Percentiles rank a stretch among this genome's conserved stretches.
phyloP scores from a whole-genome alignment of 2,797 vertebrate species.

The Mycteria americana region DNA sequence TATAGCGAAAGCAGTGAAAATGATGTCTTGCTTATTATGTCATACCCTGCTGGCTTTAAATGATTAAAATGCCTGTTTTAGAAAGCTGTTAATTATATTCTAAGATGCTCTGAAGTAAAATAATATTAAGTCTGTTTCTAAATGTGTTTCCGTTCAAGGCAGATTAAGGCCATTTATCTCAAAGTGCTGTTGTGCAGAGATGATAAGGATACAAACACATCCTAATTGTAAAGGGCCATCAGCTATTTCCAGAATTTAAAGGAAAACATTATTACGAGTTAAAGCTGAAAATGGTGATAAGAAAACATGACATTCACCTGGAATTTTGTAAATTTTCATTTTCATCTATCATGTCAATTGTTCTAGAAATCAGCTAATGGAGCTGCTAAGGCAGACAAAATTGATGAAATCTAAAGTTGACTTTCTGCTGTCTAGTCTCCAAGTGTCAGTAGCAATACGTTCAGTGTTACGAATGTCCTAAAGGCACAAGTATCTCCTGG shows the following conservation, averaged over 20 bases:
- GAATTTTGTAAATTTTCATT: background rate
- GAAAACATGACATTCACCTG: background rate
- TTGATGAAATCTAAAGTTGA: background rate
- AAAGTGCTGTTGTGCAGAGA: background rate
- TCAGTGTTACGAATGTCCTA: conserved; percentile 37
- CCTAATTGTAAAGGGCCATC: background rate
- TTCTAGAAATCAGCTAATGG: conserved; percentile 36
- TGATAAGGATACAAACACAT: background rate
- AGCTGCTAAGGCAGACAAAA: conserved; percentile 44
- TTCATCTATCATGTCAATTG: background rate
- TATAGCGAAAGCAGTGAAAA: background rate
- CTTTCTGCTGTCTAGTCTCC: conserved; percentile 34
- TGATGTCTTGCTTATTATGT: background rate
- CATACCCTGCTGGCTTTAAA: background rate
- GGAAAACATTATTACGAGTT: conserved; percentile 17
- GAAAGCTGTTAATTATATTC: background rate
- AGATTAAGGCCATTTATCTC: conserved; percentile 22
- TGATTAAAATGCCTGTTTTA: background rate
- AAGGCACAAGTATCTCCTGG: conserved; percentile 2
- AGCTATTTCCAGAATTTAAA: conserved; percentile 26
- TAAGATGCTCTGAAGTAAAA: conserved; percentile 12
- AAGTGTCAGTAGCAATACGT: conserved; percentile 63
- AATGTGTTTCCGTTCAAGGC: background rate
- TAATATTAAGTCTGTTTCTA: background rate
- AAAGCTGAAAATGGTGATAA: conserved; percentile 19